Evolutionary conservation across 2,888 invertebrate genomes (phyloP).

Genomic region (Steinernema carpocapsae): DNA sequence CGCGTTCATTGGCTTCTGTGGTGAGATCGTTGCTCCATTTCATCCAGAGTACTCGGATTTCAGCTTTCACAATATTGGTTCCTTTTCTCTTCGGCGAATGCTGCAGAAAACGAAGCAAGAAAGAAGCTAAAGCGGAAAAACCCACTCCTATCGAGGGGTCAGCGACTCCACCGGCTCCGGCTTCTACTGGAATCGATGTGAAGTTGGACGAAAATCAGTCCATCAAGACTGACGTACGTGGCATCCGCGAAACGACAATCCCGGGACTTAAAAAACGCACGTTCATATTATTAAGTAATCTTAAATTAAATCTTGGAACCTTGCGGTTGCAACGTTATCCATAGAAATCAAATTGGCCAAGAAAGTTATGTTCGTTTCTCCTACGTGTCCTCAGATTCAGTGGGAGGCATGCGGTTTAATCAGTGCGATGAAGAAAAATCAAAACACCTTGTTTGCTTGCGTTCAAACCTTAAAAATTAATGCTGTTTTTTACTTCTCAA

Average conservation of each 20-base stretch:
- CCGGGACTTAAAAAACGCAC: neutral
- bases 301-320: too few relatives aligned
- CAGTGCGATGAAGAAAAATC: too few relatives aligned
- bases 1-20: neutral
- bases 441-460: too few relatives aligned
- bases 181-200: neutral
- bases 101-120: constrained; percentile 9
- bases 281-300: neutral
- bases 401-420: too few relatives aligned
- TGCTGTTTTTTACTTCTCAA: too few relatives aligned
- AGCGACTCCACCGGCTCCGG: neutral
- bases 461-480: too few relatives aligned
- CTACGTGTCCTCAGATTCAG: too few relatives aligned
- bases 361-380: too few relatives aligned
- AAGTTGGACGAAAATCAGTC: neutral
- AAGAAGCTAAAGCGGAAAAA: neutral
- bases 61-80: neutral
- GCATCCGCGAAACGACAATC: too few relatives aligned
- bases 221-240: constrained; percentile 4
- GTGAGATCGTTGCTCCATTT: neutral
- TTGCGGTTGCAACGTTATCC: too few relatives aligned
- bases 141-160: neutral
- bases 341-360: too few relatives aligned
- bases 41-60: too few relatives aligned
- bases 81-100: neutral